Percentiles rank a stretch among this genome's conserved stretches.
phyloP scores from a whole-genome alignment of 2,113 vertebrate species.

The Gambusia holbrooki region DNA sequence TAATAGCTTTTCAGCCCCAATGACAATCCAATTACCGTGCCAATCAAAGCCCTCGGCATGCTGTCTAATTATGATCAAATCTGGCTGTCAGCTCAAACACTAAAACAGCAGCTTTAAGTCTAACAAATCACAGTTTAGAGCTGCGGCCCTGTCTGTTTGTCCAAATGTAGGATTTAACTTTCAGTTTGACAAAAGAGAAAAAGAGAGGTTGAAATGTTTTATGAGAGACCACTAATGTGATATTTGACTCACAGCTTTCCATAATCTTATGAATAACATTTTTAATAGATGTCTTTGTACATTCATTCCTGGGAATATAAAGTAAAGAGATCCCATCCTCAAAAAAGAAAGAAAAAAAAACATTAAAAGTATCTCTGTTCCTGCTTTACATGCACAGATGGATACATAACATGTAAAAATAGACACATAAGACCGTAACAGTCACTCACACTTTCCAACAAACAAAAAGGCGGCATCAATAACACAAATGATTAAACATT shows the following conservation, averaged over 20 bases:
- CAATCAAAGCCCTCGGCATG: constrained; percentile 99
- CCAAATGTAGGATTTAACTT: constrained; percentile 83
- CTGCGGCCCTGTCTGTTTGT: constrained; percentile 83
- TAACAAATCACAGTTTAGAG: constrained; percentile 98
- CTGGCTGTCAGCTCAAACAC: constrained; percentile 99
- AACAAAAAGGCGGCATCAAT: constrained; percentile 85
- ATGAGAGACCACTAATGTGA: constrained; percentile 41
- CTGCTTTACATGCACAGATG: constrained; percentile 17
- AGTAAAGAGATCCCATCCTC: constrained; percentile 16
- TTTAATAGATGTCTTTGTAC: constrained; percentile 62
- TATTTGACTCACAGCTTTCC: constrained; percentile 52
- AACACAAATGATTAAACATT: constrained; percentile 90
- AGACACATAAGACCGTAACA: constrained; percentile 56
- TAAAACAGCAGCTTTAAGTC: constrained; percentile 99
- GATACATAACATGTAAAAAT: constrained; percentile 54
- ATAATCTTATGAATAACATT: constrained; percentile 56
- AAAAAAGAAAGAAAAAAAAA: not conserved
- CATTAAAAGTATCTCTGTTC: constrained; percentile 37
- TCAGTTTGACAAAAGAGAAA: constrained; percentile 45
- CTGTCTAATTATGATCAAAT: constrained; percentile 99
- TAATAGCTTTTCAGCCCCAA: constrained; percentile 99
- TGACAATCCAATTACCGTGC: constrained; percentile 99
- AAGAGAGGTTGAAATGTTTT: constrained; percentile 36
- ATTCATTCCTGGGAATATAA: constrained; percentile 39
- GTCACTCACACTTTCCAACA: constrained; percentile 74